phyloP scores from a whole-genome alignment of 2,113 vertebrate species.

The Thymallus thymallus region DNA sequence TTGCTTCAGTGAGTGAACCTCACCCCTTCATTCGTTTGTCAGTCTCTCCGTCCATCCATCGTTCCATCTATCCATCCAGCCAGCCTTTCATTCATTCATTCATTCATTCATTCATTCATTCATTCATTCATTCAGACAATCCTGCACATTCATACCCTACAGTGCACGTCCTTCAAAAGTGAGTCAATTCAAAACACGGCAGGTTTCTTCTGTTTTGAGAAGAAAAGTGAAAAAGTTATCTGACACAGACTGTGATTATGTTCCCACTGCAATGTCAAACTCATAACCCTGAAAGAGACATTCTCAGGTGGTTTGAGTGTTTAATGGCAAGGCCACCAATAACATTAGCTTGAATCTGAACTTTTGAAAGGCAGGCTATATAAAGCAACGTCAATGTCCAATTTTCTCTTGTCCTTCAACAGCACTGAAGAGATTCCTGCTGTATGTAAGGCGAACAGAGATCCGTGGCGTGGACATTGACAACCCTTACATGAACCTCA shows the following conservation, averaged over 20 bases:
- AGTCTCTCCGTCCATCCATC: too few species aligned
- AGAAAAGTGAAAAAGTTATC: neutral
- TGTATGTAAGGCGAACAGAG: slow-evolving; percentile 83
- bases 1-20: slow-evolving; percentile 76
- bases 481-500: slow-evolving; percentile 88
- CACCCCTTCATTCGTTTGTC: too few species aligned
- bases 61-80: too few species aligned
- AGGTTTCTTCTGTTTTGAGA: neutral
- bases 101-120: too few species aligned
- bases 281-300: neutral
- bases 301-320: neutral
- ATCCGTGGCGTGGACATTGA: slow-evolving; percentile 86
- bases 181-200: neutral
- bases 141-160: neutral
- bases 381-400: neutral
- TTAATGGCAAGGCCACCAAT: neutral
- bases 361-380: neutral
- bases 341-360: neutral
- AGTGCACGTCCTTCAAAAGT: neutral
- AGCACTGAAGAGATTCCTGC: slow-evolving; percentile 86
- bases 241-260: neutral
- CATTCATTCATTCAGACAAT: neutral
- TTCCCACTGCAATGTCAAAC: slow-evolving; percentile 4
- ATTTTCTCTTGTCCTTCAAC: slow-evolving; percentile 33
- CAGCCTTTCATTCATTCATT: too few species aligned